Evolutionary conservation across 2,888 invertebrate genomes (phyloP), one percentile per base, ranked within the genome.

Genomic region (Auanema freiburgensis): DNA sequence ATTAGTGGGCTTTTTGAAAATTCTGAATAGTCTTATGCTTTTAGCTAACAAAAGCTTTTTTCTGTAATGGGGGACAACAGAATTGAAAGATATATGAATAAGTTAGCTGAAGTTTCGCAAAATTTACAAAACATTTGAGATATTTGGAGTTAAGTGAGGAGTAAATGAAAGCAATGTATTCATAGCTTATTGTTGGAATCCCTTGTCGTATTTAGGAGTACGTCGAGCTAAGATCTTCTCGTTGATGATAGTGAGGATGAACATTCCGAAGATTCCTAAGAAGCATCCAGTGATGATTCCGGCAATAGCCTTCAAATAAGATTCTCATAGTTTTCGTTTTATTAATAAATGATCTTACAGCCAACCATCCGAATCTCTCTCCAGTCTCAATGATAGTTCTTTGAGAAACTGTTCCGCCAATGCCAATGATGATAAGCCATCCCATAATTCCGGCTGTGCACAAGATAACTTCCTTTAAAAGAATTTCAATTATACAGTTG

Each of bases 371-470:
- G 64, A 82, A 82, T 57, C 72, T 46, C 49, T 82, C 76, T 43
- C 82, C 82, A 24, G 82, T 82, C 70, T 82, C 79, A 64, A 79
- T 72, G 56, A 81, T 82, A 14, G 81, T 82, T 53, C 78, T 52
- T 59, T 81, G 81, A 1, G 80, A 77, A 57, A 82, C 74, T 44
- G 74, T 80, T 59, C 78, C 80, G 40, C 78, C 81, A 62, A 82
- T 79, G 33, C 82, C 82, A 59, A 81, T 79, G 49, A 82, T 77
- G 56, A 82, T 70, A 57, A 82, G 72, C 82, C 82, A 82, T 53
- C 79, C 80, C 65, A 82, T 79, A 40, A 82, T 79, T 44, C 81
- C 81, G 21, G 78, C 80, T 21, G 76, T 76, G 16, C 78, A 72
- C 66, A 81, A 79, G 58, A 82, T 77, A 40, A 79, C 72, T 58